Percentiles rank a stretch among this genome's conserved stretches.
Evolutionary conservation across 2,888 invertebrate genomes (phyloP).

Genomic region (Tetanocera ferruginea): DNA sequence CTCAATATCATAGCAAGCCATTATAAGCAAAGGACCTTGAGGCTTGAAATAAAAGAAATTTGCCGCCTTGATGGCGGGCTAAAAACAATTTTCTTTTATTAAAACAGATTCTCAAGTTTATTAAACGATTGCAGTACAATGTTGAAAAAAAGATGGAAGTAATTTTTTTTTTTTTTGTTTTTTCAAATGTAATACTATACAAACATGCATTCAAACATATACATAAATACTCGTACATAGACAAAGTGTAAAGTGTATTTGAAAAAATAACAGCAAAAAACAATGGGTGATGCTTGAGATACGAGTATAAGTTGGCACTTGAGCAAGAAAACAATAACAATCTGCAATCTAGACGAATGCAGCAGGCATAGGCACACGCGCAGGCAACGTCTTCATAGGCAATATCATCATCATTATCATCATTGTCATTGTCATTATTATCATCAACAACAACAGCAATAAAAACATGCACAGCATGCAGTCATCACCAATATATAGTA

Average conservation of each 20-base stretch:
- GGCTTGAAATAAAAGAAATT: too few relatives aligned
- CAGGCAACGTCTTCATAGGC: slow-evolving; percentile 12
- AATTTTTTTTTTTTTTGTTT: too few relatives aligned
- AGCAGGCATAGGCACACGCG: neutral
- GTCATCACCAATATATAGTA: slow-evolving; percentile 22
- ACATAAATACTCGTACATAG: too few relatives aligned
- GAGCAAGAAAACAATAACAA: slow-evolving; percentile 44
- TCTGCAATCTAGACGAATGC: neutral
- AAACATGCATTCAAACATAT: too few relatives aligned
- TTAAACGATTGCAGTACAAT: too few relatives aligned
- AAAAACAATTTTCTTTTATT: too few relatives aligned
- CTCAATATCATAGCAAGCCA: too few relatives aligned
- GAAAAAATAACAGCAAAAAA: slow-evolving; percentile 14
- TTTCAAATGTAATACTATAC: too few relatives aligned
- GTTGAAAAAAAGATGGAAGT: too few relatives aligned
- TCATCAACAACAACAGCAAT: neutral
- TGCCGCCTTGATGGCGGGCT: too few relatives aligned
- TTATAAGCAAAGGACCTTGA: too few relatives aligned
- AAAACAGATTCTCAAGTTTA: too few relatives aligned
- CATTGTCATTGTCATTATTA: neutral
- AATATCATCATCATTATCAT: neutral
- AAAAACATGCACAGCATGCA: neutral
- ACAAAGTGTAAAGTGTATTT: neutral
- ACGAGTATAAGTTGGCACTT: slow-evolving; percentile 8
- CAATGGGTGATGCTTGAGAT: slow-evolving; percentile 5